phyloP scores from a whole-genome alignment of 2,797 vertebrate genomes.

The Spondyliosoma cantharus region DNA sequence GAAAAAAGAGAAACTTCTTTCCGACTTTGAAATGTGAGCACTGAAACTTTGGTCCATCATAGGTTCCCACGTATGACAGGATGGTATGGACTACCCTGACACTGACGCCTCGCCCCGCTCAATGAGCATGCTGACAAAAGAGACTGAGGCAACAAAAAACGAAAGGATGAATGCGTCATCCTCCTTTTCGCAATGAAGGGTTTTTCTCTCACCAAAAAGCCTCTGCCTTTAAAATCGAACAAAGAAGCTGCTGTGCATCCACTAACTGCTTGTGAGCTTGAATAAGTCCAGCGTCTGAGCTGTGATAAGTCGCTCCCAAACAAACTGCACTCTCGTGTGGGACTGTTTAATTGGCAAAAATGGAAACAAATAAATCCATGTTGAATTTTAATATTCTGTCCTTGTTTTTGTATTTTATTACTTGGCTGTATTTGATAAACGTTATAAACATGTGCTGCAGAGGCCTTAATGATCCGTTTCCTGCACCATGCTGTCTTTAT shows the following conservation, averaged over 20 bases:
- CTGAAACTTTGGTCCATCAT: conserved; percentile 19
- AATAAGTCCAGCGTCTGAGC: conserved; percentile 47
- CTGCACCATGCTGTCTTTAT: conserved; percentile 64
- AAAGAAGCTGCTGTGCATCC: conserved; percentile 53
- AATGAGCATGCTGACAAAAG: conserved; percentile 44
- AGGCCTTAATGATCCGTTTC: conserved; percentile 74
- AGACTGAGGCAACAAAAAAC: conserved; percentile 53
- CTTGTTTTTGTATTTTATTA: conserved; percentile 63
- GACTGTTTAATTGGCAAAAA: conserved; percentile 68
- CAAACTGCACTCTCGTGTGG: conserved; percentile 48
- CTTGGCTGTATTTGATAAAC: conserved; percentile 71
- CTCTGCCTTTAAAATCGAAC: conserved; percentile 77
- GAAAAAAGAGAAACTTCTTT: neutral
- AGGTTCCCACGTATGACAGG: conserved; percentile 43
- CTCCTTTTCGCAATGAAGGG: conserved; percentile 61
- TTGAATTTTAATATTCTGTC: conserved; percentile 62
- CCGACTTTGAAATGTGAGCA: conserved; percentile 35
- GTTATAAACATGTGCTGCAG: conserved; percentile 59
- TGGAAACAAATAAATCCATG: conserved; percentile 65
- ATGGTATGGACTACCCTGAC: conserved; percentile 50
- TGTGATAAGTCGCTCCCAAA: conserved; percentile 60
- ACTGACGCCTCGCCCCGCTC: conserved; percentile 39
- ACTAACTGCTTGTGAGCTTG: conserved; percentile 46
- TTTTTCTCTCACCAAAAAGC: conserved; percentile 80
- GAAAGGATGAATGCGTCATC: conserved; percentile 53